These are phyloP conservation scores for Tenrec ecaudatus DNA, from an alignment of 2,113 vertebrate genomes.

Conservation along the genomic window DNA sequence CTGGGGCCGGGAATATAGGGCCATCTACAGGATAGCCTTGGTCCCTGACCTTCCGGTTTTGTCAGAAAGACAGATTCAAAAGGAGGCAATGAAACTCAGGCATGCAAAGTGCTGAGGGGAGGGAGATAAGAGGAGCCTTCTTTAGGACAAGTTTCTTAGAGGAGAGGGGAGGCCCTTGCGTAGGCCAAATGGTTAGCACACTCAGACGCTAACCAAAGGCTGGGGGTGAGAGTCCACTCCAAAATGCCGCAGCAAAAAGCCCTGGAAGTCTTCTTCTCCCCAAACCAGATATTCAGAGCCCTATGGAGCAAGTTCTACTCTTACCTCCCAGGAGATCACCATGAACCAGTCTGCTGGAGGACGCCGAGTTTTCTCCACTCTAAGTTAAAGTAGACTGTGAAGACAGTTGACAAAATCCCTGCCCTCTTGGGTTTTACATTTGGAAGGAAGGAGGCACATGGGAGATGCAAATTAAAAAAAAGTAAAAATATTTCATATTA, in stretches of 20 bases:
- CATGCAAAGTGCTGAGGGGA: background rate
- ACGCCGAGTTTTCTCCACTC: background rate
- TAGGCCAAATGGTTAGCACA: background rate
- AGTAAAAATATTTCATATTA: background rate
- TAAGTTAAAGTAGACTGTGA: background rate
- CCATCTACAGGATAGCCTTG: background rate
- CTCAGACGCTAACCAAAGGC: background rate
- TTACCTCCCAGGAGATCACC: background rate
- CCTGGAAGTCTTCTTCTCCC: background rate
- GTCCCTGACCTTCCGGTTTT: background rate
- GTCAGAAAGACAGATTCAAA: background rate
- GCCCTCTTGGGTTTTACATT: background rate
- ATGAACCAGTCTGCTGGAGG: background rate
- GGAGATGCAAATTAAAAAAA: background rate
- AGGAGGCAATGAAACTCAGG: background rate
- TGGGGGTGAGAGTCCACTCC: background rate
- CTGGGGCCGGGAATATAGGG: background rate
- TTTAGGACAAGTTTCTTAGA: background rate
- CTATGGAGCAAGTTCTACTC: background rate
- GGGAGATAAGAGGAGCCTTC: background rate
- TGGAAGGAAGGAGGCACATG: fast-evolving
- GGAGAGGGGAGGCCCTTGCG: background rate
- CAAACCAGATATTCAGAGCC: background rate
- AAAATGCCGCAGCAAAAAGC: background rate
- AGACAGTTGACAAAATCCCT: background rate